Evolutionary conservation across 2,797 vertebrate species (phyloP).

Genomic region (Perodicticus potto): DNA sequence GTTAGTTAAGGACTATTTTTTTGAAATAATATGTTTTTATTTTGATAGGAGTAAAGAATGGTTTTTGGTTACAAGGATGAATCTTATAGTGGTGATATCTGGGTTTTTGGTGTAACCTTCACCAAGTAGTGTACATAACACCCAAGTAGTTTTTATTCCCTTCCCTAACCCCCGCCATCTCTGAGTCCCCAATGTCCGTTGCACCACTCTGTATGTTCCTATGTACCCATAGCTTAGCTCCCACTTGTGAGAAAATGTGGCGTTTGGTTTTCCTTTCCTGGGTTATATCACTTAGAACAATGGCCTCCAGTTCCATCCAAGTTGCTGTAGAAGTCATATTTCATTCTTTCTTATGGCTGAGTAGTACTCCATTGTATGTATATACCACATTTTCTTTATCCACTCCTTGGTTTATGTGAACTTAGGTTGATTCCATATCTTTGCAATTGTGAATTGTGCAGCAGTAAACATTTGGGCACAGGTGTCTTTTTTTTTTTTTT

Average conservation of each 20-base stretch:
- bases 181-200: neutral
- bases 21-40: neutral
- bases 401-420: neutral
- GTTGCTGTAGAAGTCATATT: neutral
- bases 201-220: neutral
- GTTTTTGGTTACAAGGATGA: neutral
- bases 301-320: neutral
- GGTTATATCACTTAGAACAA: neutral
- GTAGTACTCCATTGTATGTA: neutral
- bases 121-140: neutral
- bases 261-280: neutral
- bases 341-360: neutral
- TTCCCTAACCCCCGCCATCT: neutral
- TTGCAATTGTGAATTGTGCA: neutral
- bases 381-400: neutral
- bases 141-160: neutral
- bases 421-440: neutral
- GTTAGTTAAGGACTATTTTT: neutral
- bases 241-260: neutral
- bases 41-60: neutral
- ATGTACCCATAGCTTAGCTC: neutral
- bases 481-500: neutral
- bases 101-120: neutral
- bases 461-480: neutral
- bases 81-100: neutral